Evolutionary conservation across 2,113 vertebrate species (phyloP).

Genomic region (Nannobrachium achirus): DNA sequence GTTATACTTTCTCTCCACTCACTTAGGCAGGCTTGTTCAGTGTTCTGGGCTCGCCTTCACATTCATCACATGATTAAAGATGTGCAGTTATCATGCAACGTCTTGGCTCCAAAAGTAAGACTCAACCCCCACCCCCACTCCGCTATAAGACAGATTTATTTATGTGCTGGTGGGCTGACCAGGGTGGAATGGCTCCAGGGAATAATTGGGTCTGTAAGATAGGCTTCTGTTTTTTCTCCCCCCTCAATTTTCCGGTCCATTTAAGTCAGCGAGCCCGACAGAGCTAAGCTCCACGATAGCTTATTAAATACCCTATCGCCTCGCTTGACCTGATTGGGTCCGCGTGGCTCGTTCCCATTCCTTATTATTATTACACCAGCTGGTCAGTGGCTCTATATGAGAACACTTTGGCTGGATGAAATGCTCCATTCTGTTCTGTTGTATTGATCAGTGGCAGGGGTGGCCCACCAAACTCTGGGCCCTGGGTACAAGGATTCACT

Average conservation of each 20-base stretch:
- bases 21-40: too few species aligned
- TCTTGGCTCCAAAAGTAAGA: too few species aligned
- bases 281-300: constrained; percentile 49
- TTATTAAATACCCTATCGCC: constrained; percentile 61
- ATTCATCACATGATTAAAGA: too few species aligned
- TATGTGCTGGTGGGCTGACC: constrained; percentile 34
- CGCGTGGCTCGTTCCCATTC: constrained; percentile 15
- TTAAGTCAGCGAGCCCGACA: constrained; percentile 50
- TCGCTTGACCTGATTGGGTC: constrained; percentile 46
- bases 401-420: background rate
- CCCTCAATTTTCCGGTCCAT: constrained; percentile 65
- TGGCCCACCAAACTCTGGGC: too few species aligned
- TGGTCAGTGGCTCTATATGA: constrained; percentile 1
- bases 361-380: constrained; percentile 18
- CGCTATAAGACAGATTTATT: too few species aligned
- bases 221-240: constrained; percentile 56
- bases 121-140: too few species aligned
- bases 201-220: constrained; percentile 59
- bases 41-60: too few species aligned
- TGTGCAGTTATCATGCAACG: too few species aligned
- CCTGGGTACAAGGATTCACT: too few species aligned
- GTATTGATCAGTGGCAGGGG: constrained; percentile 25
- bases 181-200: constrained; percentile 47
- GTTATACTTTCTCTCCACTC: too few species aligned
- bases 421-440: background rate